phyloP scores from a whole-genome alignment of 2,113 vertebrate species.

The Mormyrus iriodes region DNA sequence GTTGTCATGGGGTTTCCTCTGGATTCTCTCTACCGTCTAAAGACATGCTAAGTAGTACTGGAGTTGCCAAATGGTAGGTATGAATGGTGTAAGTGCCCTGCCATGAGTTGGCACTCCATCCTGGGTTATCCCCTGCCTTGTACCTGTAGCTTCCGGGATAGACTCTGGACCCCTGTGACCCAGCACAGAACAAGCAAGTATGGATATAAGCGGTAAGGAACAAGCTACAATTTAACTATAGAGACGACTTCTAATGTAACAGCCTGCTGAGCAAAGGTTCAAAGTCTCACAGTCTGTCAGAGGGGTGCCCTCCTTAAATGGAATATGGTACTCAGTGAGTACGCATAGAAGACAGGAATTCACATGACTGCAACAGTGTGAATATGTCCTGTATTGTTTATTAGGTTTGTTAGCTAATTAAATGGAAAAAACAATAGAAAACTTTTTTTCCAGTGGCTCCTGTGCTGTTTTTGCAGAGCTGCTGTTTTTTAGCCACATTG shows the following conservation, averaged over 20 bases:
- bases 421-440: background rate
- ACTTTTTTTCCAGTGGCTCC: background rate
- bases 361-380: background rate
- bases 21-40: background rate
- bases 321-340: background rate
- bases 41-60: background rate
- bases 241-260: background rate
- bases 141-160: background rate
- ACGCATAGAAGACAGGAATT: background rate
- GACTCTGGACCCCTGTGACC: background rate
- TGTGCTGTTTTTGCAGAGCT: background rate
- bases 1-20: background rate
- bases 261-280: background rate
- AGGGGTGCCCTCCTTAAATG: background rate
- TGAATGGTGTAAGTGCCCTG: background rate
- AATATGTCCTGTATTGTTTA: background rate
- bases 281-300: background rate
- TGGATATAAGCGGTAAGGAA: background rate
- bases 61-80: background rate
- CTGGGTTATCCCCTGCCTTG: background rate
- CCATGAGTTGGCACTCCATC: background rate
- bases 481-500: background rate
- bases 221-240: background rate
- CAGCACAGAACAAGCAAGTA: background rate
- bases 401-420: background rate